Percentiles rank a stretch among this genome's conserved stretches.
These are phyloP conservation scores for Phataginus tricuspis DNA, from an alignment of 2,797 vertebrate species.

Conservation along the genomic window DNA sequence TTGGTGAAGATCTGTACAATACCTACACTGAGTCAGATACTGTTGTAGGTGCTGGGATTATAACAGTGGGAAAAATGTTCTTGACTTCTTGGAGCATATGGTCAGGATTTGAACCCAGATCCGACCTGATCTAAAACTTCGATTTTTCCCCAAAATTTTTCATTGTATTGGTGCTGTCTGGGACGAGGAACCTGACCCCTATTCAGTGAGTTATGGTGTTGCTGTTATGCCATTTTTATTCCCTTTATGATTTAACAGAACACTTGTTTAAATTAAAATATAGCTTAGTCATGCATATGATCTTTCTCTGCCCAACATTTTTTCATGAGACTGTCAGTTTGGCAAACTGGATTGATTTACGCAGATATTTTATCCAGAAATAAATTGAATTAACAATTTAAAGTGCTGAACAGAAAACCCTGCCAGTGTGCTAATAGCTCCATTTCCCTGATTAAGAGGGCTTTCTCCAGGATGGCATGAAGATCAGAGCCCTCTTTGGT, in stretches of 20 bases:
- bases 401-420: conserved; percentile 73
- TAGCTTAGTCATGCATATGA: conserved; percentile 76
- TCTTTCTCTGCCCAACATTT: conserved; percentile 41
- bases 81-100: background rate
- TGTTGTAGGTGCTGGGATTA: background rate
- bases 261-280: conserved; percentile 78
- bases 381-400: conserved; percentile 81
- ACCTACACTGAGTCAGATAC: background rate
- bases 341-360: conserved; percentile 74
- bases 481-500: background rate
- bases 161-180: background rate
- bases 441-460: conserved; percentile 77
- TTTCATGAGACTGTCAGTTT: conserved; percentile 68
- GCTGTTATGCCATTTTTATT: conserved; percentile 55
- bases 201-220: conserved; percentile 4
- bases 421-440: conserved; percentile 76
- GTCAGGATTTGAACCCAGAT: background rate
- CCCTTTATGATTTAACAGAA: conserved; percentile 71
- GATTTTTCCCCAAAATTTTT: background rate
- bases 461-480: conserved; percentile 64
- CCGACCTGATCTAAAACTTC: background rate
- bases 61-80: background rate
- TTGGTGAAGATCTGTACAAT: background rate
- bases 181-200: conserved; percentile 16
- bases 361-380: conserved; percentile 78